These are phyloP conservation scores for Cyprinodon tularosa DNA, from an alignment of 2,113 vertebrate genomes.

Conservation along the genomic window DNA sequence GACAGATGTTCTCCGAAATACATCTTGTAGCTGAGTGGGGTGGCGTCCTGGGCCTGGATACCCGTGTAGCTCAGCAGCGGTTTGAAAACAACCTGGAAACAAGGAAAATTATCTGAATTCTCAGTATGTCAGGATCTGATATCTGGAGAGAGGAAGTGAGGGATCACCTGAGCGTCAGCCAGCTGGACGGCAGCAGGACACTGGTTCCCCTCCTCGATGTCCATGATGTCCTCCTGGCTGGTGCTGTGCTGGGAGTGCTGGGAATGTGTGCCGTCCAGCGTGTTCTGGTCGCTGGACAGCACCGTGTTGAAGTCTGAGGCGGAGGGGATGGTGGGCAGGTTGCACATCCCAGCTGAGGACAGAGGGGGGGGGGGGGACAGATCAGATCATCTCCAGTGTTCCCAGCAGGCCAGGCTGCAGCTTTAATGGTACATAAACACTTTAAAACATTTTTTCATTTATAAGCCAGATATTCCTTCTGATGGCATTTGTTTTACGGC, in stretches of 20 bases:
- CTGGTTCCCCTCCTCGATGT: constrained; percentile 91
- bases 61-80: constrained; percentile 93
- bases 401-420: no score
- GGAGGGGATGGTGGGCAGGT: constrained; percentile 95
- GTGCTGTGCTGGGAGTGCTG: constrained; percentile 96
- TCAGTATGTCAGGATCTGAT: no score
- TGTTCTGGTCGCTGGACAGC: constrained; percentile 96
- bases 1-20: constrained; percentile 97
- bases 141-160: no score
- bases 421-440: no score
- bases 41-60: constrained; percentile 92
- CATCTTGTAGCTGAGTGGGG: constrained; percentile 95
- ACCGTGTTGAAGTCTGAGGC: constrained; percentile 97
- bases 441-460: no score
- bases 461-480: no score
- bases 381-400: no score
- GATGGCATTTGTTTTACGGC: no score
- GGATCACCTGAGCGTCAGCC: constrained; percentile 94
- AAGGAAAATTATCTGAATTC: neutral
- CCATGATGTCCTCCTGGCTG: constrained; percentile 93
- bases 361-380: neutral
- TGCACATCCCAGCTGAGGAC: constrained; percentile 84
- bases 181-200: constrained; percentile 96
- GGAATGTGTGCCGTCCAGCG: constrained; percentile 93
- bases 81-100: constrained; percentile 92